A percentile compares a stretch with the other conserved stretches of the same genome.
Evolutionary conservation across 2,888 invertebrate genomes (phyloP).

Genomic region (Cryptus armator): DNA sequence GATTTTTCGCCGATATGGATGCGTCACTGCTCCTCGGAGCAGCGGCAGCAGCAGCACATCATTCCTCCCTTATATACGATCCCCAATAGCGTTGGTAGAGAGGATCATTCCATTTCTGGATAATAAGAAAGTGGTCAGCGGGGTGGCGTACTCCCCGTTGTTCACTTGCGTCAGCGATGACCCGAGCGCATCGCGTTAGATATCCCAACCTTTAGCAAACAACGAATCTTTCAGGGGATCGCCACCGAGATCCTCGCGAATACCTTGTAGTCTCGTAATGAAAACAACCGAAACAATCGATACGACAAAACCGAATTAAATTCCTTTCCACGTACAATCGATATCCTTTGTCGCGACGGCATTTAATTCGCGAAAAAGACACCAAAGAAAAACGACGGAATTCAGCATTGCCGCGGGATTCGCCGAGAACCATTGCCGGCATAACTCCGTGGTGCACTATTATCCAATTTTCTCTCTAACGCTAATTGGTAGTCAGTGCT

Average conservation of each 20-base stretch:
- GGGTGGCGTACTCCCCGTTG: neutral
- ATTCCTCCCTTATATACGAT: constrained; percentile 16
- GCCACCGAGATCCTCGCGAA: neutral
- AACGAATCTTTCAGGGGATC: neutral
- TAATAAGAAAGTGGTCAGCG: constrained; percentile 26
- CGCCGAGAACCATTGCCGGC: neutral
- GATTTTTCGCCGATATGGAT: constrained; percentile 56
- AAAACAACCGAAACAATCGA: neutral
- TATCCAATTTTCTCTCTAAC: constrained; percentile 61
- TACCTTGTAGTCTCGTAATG: neutral
- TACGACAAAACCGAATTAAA: neutral
- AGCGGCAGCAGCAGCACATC: neutral
- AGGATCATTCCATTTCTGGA: constrained; percentile 17
- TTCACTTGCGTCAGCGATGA: constrained; percentile 29
- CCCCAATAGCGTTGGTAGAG: neutral
- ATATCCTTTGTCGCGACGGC: neutral
- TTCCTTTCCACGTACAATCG: neutral
- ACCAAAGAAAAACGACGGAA: neutral
- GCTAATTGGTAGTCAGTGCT: constrained; percentile 61
- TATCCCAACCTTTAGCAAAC: constrained; percentile 5
- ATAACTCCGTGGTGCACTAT: constrained; percentile 45
- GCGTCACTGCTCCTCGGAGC: constrained; percentile 27
- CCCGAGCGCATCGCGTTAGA: neutral
- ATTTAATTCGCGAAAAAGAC: too few relatives aligned
- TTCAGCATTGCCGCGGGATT: neutral